Percentiles rank a stretch among this genome's conserved stretches.
These are phyloP conservation scores for Picus viridis DNA, from an alignment of 2,797 vertebrate species.

Conservation along the genomic window DNA sequence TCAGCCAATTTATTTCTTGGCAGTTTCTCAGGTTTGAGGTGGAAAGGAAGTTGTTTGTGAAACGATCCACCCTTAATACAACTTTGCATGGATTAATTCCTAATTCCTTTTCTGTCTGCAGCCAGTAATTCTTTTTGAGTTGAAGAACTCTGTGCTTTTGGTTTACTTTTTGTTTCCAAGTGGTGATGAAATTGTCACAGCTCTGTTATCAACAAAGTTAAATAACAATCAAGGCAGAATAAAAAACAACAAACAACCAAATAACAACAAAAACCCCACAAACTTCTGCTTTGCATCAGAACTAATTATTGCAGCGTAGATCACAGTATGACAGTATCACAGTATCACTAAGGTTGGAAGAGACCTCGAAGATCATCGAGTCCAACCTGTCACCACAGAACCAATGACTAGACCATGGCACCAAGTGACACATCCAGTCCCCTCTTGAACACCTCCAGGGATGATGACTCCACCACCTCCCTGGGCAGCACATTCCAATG, in stretches of 20 bases:
- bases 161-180: not conserved
- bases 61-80: slow-evolving; percentile 18
- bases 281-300: slow-evolving; percentile 33
- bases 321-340: too few relatives aligned
- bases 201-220: slow-evolving; percentile 25
- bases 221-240: slow-evolving; percentile 7
- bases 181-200: slow-evolving; percentile 9
- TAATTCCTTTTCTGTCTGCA: slow-evolving; percentile 11
- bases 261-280: not conserved
- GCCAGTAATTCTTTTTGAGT: slow-evolving; percentile 30
- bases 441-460: too few relatives aligned
- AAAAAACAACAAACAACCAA: too few relatives aligned
- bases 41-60: slow-evolving; percentile 24
- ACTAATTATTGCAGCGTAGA: slow-evolving; percentile 23
- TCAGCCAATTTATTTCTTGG: slow-evolving; percentile 52
- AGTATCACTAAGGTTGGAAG: too few relatives aligned
- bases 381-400: too few relatives aligned
- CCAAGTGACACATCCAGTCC: too few relatives aligned
- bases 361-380: too few relatives aligned
- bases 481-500: too few relatives aligned
- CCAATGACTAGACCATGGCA: too few relatives aligned
- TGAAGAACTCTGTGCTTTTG: not conserved
- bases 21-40: slow-evolving; percentile 34
- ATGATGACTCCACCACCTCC: too few relatives aligned
- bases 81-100: slow-evolving; percentile 52